Base-by-base conservation (phyloP, 2,113 vertebrate species). In the Trachemys scripta region DNA sequence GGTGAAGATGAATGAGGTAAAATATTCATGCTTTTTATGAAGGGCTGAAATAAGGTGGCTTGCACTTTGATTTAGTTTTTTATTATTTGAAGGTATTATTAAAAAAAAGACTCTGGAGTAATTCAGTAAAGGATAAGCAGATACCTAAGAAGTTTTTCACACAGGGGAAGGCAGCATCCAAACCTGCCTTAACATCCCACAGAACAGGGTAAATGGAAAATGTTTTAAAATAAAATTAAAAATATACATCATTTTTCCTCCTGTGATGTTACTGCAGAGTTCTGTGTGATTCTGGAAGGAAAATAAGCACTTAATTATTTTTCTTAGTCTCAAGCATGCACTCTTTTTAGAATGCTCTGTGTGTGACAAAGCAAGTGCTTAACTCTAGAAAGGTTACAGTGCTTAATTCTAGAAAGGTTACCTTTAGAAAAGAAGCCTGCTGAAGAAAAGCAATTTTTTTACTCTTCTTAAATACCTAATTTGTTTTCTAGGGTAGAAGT, bases 31-130 rank as follows among this genome's bases (percentile, higher is more conserved):
- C 45, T 89, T 94, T 92, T 95, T 76, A 93, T 94, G 95, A 97
- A 96, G 91, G 95, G 91, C 96, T 96, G 90, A 95, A 96, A 96
- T 3, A 86, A 96, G 92, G 85, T 95, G 35, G 85, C 89, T 96
- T 97, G 96, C 96, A 95, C 95, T 97, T 97, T 96, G 88, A 95
- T 93, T 97, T 96, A 95, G 72, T 13, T 27, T 56, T 11, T 27
- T 56, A 49, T 50, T 87, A 56, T 91, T 76, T 45, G 75, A 22
- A 92, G 94, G 50, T 94, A 95, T 91, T 95, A 92, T 84, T 6
- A 54, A 54, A 85, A 91, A 94, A 96, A 83, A 29, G 89, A 69
- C 20, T 85, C 65, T 93, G 86, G 62, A 85, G 13, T 90, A 92
- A 95, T 90, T 95, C 90, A 91, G 20, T 78, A 91, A 86, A 88